A percentile compares a stretch with the other conserved stretches of the same genome.
These are phyloP conservation scores for Parapristionchus giblindavisi DNA, from an alignment of 2,888 invertebrate genomes.

Conservation along the genomic window DNA sequence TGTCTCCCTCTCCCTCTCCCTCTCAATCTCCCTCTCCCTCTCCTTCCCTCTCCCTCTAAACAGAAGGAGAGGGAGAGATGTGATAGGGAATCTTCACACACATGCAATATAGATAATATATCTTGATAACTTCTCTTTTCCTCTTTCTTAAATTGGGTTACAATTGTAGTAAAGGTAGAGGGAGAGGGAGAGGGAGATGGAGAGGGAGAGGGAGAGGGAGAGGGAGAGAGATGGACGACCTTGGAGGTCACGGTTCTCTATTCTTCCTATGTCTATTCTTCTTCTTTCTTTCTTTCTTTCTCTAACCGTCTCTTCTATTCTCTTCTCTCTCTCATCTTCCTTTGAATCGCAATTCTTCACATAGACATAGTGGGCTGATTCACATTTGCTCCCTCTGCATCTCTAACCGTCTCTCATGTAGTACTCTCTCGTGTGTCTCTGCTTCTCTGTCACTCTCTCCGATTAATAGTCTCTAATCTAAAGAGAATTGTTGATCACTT, in stretches of 20 bases:
- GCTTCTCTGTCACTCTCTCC: no score
- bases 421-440: no score
- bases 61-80: no score
- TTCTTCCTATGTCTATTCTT: slow-evolving; percentile 6
- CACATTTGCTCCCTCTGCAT: no score
- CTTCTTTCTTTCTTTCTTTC: slow-evolving; percentile 31
- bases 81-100: background rate
- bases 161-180: background rate
- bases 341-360: no score
- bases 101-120: background rate
- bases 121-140: slow-evolving; percentile 16
- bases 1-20: no score
- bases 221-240: slow-evolving; percentile 18
- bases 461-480: no score
- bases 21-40: no score
- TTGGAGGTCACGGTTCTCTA: slow-evolving; percentile 28
- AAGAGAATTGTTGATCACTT: no score
- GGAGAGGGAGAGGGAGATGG: slow-evolving; percentile 6
- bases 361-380: no score
- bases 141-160: background rate
- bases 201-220: slow-evolving; percentile 30
- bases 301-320: slow-evolving; percentile 12
- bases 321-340: slow-evolving; percentile 20
- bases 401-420: no score
- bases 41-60: no score